Conservation (phyloP, 2,113 vertebrate genomes). For the Cephalopholis sonnerati region DNA sequence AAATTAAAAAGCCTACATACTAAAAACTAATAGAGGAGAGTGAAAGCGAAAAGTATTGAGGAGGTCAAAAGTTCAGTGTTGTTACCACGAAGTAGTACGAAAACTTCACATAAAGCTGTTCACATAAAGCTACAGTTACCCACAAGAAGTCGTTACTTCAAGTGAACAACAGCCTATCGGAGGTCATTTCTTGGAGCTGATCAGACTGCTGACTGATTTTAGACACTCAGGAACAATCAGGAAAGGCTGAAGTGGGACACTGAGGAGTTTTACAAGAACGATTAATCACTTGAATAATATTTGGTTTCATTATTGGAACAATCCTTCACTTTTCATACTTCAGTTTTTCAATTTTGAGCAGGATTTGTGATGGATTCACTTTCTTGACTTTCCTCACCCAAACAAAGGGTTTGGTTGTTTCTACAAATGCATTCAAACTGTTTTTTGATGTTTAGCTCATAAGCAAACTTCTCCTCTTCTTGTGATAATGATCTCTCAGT, state of each 20-base stretch:
- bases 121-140: background rate
- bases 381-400: background rate
- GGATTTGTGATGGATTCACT: background rate
- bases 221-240: background rate
- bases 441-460: too few species aligned
- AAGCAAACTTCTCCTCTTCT: background rate
- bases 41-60: background rate
- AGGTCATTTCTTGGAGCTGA: background rate
- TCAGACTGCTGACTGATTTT: background rate
- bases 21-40: background rate
- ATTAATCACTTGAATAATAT: background rate
- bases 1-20: conserved; percentile 20
- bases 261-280: background rate
- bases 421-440: too few species aligned
- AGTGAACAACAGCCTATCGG: background rate
- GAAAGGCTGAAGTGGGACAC: background rate
- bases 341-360: too few species aligned
- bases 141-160: background rate
- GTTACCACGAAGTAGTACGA: background rate
- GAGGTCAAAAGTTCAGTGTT: conserved; percentile 10
- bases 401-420: too few species aligned
- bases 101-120: background rate
- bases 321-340: too few species aligned
- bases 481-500: background rate
- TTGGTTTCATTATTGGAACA: background rate